Conservation (phyloP, 2,113 vertebrate species). For the Psephotus haematonotus region DNA sequence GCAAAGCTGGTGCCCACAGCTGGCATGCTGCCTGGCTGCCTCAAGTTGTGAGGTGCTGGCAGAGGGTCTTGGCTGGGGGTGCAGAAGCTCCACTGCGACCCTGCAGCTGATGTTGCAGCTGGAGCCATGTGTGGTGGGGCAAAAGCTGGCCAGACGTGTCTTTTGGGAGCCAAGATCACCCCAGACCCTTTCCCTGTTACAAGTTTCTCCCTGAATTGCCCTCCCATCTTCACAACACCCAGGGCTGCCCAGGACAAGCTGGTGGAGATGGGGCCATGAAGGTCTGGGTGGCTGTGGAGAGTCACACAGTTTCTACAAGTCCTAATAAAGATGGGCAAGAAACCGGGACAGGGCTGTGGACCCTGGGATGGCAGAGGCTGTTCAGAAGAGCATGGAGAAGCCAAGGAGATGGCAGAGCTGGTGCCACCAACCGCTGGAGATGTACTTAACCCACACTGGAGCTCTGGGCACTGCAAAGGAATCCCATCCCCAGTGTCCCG, state of each 20-base stretch:
- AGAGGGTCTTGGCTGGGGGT: rapidly evolving
- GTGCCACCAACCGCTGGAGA: rapidly evolving
- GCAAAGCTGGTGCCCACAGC: not conserved
- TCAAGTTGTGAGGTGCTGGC: not conserved
- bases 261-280: not conserved
- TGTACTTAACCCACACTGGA: not conserved
- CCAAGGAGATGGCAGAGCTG: not conserved
- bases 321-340: not conserved
- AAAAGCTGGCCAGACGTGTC: not conserved
- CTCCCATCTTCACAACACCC: not conserved
- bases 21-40: not conserved
- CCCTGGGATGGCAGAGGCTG: not conserved
- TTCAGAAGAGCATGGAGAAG: not conserved
- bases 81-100: not conserved
- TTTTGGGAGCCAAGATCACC: not conserved
- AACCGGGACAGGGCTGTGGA: not conserved
- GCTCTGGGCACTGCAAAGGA: not conserved
- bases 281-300: not conserved
- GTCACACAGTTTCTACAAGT: not conserved
- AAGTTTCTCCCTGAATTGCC: rapidly evolving
- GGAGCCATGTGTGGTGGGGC: not conserved
- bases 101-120: not conserved
- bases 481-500: not conserved
- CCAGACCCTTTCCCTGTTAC: not conserved
- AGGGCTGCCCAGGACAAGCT: not conserved